Percentiles rank a stretch among this genome's conserved stretches.
Conservation (phyloP, 2,113 vertebrate species). For the Telmatochromis sp. region DNA sequence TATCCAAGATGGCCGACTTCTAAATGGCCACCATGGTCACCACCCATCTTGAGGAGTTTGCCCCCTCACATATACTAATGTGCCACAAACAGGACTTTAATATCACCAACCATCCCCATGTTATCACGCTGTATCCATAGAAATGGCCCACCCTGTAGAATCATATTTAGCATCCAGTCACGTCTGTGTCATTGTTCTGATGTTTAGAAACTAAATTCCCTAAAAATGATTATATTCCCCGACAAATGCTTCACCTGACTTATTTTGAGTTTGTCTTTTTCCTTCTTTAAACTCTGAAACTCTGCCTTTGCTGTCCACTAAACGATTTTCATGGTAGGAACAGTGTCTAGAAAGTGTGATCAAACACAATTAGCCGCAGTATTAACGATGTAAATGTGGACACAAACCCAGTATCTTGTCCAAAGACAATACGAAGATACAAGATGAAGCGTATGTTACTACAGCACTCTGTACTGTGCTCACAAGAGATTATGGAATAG, state of each 20-base stretch:
- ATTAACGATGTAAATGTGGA: neutral
- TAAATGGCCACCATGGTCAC: no score
- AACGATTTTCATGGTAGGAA: neutral
- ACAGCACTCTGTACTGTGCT: neutral
- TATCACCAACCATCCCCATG: no score
- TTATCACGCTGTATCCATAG: accelerated
- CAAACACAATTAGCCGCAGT: neutral
- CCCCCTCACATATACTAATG: no score
- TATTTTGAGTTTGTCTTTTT: neutral
- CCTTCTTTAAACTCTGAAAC: neutral
- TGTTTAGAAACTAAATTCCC: neutral
- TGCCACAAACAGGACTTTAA: no score
- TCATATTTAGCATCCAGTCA: neutral
- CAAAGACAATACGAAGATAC: neutral
- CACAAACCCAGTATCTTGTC: neutral
- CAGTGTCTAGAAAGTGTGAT: neutral
- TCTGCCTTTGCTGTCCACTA: neutral
- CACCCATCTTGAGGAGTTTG: no score
- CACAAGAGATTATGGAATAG: neutral
- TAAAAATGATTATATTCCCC: neutral
- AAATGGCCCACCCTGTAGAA: accelerated
- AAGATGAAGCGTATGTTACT: neutral
- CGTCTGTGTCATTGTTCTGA: neutral
- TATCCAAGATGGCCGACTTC: no score
- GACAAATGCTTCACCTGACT: neutral